Base-by-base conservation (phyloP, 2,113 vertebrate species). In the Pteruthius melanotis region DNA sequence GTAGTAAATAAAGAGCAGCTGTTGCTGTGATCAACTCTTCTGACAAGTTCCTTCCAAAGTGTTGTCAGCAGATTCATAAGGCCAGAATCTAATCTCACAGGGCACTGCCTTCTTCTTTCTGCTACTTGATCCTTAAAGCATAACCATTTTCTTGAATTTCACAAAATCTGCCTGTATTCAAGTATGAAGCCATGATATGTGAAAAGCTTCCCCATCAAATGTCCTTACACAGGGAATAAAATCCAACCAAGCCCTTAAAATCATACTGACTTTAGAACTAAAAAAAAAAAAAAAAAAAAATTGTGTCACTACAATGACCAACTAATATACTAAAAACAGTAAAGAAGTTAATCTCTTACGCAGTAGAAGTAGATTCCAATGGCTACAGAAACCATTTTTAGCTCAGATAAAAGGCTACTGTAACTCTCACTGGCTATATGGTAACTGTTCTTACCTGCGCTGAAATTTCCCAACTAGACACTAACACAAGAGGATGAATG, bases 11-110 rank as follows among this genome's bases (percentile, higher is more conserved):
- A 87, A 71, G 57, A 89, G 82, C 75, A 96, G 82, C 70, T 90
- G 74, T 69, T 94, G 57, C 78, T 96, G n/a, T 37, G 40, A 87
- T 72, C 70, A 95, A 77, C 69, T 83, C 68, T 83, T 92, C 44
- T 65, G 16, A 90, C 37, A 91, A 91, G 52, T 52, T 83, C 13
- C n/a, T 72, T 94, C 71, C 12, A 16, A 72, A 83, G 10, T 69
- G 28, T 2, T 23, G 75, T 83, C 90, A 93, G 85, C 70, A 95
- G 61, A 85, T 95, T 88, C 3, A 0, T 47, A 56, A 40, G 57
- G 44, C 44, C 33, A 79, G 49, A 87, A 83, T 19, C 6, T 56
- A 64, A 61, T 52, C 57, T 65, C 74, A 83, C n/a, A 91, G 49
- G 74, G 28, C 35, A 79, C 21, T 42, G 10, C 16, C 37, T 17